Evolutionary conservation across 1,140 invertebrate species (phyloP), one percentile per base, ranked within the genome.

Genomic region (Rhagoletis zephyria): DNA sequence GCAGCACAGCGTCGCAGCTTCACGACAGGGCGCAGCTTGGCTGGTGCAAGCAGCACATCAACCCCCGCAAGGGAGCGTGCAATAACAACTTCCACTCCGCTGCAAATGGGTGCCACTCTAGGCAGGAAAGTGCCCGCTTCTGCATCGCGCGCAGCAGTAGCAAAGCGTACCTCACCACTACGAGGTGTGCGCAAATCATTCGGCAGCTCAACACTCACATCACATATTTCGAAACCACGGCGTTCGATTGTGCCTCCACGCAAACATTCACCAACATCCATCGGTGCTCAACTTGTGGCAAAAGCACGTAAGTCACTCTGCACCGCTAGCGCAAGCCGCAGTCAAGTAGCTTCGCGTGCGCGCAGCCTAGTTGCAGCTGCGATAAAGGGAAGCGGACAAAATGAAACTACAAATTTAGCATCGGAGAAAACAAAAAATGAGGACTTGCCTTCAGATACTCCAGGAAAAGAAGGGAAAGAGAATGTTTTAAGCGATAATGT

Each of bases 261-360:
- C 4, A 74, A 56, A 12, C 59, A 65, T n/a, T 86, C 85, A 48
- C 51, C 61, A 6, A 87, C 87, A 42, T 67, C 87, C 2, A 67
- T 85, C 1, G 85, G 56, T 40, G 19, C 81, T n/a, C 90, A 89
- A 48, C 74, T 91, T 6, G 89, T 90, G 30, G 88, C 89, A 16
- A 91, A 90, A 59, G 91, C 91, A 16, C 88, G 91, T 1, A 89
- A 91, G 9, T 89, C 91, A 9, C 88, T 92, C 0, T 89, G 89
- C 85, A 88, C 89, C 45, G 42, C 16, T 7, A 30, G 48, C 56
- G 6, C 74, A 51, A 81, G 45, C 7, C 51, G 56, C 2, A 81
- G 16, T 1, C 74, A 3, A 56, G 7, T 56, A 19, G 4, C 48
- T 59, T 81, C 74, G 19, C 74, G 74, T 19, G 14, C 48, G 6